A percentile compares a stretch with the other conserved stretches of the same genome.
Evolutionary conservation across 30 jellyfish, hydroid and myxozoan species (phyloP).

Genomic region (Turritopsis dohrnii): DNA sequence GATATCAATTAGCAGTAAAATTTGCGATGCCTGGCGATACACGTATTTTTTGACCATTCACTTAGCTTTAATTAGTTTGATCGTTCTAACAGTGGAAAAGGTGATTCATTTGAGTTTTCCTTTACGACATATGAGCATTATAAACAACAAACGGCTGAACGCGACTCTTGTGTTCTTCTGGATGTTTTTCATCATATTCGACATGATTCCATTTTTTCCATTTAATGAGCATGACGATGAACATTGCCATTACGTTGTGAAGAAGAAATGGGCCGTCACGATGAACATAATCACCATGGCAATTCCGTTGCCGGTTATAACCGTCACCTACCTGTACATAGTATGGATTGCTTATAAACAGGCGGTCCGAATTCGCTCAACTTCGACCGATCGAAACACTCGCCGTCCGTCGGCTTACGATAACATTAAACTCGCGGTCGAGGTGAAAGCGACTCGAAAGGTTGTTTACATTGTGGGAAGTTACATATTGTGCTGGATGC

Average conservation of each 20-base stretch:
- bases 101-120: constrained; percentile 47
- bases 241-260: constrained; percentile 50
- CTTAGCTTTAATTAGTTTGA: constrained; percentile 54
- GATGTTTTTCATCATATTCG: constrained; percentile 55
- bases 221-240: constrained; percentile 10
- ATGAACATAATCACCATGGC: constrained; percentile 60
- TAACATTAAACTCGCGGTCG: constrained; percentile 31
- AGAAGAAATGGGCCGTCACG: constrained; percentile 58
- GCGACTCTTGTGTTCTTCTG: constrained; percentile 25
- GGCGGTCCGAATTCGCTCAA: constrained; percentile 14
- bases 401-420: constrained; percentile 16
- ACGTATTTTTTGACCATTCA: constrained; percentile 63
- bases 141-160: constrained; percentile 27
- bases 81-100: constrained; percentile 46
- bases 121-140: constrained; percentile 39
- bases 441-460: constrained; percentile 63
- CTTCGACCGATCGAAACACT: not conserved
- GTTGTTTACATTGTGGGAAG: constrained; percentile 59
- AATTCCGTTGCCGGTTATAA: constrained; percentile 56
- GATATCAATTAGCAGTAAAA: constrained; percentile 18
- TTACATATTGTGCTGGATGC: constrained; percentile 61
- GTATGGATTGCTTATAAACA: constrained; percentile 57
- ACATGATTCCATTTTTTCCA: constrained; percentile 48
- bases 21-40: constrained; percentile 65
- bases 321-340: constrained; percentile 41